Evolutionary conservation across 1,140 invertebrate genomes (phyloP), one percentile per base, ranked within the genome.

Genomic region (Anagrus nilaparvatae): DNA sequence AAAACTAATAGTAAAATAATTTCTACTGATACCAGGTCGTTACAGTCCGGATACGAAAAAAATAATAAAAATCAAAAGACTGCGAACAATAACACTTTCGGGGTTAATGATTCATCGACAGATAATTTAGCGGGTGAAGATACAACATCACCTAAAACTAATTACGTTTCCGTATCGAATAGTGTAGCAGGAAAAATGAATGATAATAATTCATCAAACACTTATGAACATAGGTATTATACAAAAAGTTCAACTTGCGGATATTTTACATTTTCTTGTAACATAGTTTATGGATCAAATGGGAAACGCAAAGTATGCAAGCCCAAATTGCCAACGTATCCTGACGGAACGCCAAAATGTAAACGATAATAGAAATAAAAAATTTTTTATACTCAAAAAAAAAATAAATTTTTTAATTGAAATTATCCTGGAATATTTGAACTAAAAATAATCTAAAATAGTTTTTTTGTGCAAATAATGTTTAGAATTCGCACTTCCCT

Each of bases 231-330:
- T 52, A 59, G 83, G 14, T 87, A 87, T 62, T 88, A 85, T 44
- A 85, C 82, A 0, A 87, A 88, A 58, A 84, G 82, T 12, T 86
- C 83, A 3, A 85, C 81, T 1, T 88, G 84, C 60, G 85, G 85
- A 21, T 86, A 86, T 53, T 87, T 87, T 48, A 86, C 84, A 3
- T 87, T 87, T 56, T 80, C 82, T 0, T 87, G 84, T 52, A 84
- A 84, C 24, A 74, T 82, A 50, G 80, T 84, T 3, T 79, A 81
- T 51, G 79, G 81, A 10, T 75, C 78, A 0, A 82, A 83, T 53
- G 82, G 81, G 24, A 73, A 77, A 48, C 81, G 78, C 30, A 86
- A 86, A 60, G 78, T 87, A 21, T 88, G 85, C 57, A 81, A 81
- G 46, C 84, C 84, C 0, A 85, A 83, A 59, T 56, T 70, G 20